Conservation (phyloP, 2,888 invertebrate species). For the Dynastes hyllus region DNA sequence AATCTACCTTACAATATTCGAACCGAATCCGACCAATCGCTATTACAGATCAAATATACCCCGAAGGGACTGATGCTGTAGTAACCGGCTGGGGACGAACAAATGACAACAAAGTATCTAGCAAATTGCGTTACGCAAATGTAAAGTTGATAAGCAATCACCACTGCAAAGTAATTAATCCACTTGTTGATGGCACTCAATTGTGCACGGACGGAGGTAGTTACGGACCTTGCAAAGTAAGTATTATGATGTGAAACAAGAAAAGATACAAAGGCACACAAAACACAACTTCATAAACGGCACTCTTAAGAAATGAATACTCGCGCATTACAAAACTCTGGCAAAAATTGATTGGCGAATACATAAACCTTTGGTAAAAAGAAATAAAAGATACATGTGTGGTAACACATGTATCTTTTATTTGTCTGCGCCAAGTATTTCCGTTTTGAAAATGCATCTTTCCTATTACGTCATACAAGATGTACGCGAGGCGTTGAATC, state of each 20-base stretch:
- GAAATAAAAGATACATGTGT: too few relatives aligned
- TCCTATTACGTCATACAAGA: neutral
- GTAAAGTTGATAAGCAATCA: slow-evolving; percentile 24
- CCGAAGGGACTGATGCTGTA: slow-evolving; percentile 30
- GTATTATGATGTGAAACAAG: neutral
- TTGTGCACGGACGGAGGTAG: slow-evolving; percentile 12
- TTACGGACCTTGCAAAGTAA: slow-evolving; percentile 23
- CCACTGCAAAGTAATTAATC: slow-evolving; percentile 14
- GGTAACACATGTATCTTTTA: too few relatives aligned
- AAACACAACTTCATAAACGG: neutral
- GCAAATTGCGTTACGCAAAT: slow-evolving; percentile 5
- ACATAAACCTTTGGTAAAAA: too few relatives aligned
- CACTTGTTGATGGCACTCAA: slow-evolving; percentile 22
- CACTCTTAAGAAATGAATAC: too few relatives aligned
- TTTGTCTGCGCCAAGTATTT: too few relatives aligned
- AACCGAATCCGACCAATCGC: slow-evolving; percentile 32
- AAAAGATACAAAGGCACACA: neutral
- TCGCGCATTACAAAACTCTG: too few relatives aligned
- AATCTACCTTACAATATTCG: slow-evolving; percentile 21
- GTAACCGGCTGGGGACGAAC: slow-evolving; percentile 30
- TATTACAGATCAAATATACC: slow-evolving; percentile 20
- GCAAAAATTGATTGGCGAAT: too few relatives aligned
- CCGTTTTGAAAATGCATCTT: neutral
- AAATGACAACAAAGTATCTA: slow-evolving; percentile 25
- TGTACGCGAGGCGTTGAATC: slow-evolving; percentile 43